Base-by-base conservation (phyloP, 2,797 vertebrate genomes). In the Crocidura indochinensis region DNA sequence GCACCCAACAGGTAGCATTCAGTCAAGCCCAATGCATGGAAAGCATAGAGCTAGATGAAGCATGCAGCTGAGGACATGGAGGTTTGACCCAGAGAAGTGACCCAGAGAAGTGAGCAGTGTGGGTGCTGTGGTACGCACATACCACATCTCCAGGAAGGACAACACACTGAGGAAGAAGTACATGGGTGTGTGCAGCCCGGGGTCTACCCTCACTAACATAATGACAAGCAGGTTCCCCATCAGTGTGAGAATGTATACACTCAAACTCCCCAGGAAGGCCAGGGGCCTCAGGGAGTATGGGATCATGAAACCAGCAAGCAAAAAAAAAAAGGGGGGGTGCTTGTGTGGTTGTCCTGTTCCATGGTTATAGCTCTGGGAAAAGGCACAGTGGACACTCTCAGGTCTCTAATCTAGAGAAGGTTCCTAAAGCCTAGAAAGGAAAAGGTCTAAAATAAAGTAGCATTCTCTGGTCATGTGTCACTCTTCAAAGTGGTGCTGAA, bases 81-180 rank as follows among this genome's bases (percentile, higher is more conserved):
- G 4, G 65, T 73, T 14, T 0, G 27, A 2, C 89, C 89, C n/a
- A n/a, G n/a, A n/a, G n/a, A n/a, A n/a, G n/a, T n/a, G n/a, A n/a
- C n/a, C 0, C 5, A 53, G 1, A 96, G 84, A 74, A 94, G 5
- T 0, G 89, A 91, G 1, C 62, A 97, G 71, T 0, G 72, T 94
- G 87, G 92, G 81, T 20, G 83, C 94, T 0, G 92, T 93, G 27
- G 92, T 86, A n/a, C 84, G 94, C 65, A 94, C 91, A 7, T 95
- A 96, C 75, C 92, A 85, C 56, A 95, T n/a, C 19, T 96, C 95
- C 83, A 94, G 77, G 56, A 87, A 96, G 62, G 95, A 96, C 29
- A 97, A 87, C 51, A 93, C 91, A 6, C 87, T 91, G 92, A 96
- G 88, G n/a, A 96, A 95, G 71, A 95, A 96, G 74, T 96, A 91